Base-by-base conservation (phyloP, 2,113 vertebrate species). In the Megaleporinus macrocephalus region DNA sequence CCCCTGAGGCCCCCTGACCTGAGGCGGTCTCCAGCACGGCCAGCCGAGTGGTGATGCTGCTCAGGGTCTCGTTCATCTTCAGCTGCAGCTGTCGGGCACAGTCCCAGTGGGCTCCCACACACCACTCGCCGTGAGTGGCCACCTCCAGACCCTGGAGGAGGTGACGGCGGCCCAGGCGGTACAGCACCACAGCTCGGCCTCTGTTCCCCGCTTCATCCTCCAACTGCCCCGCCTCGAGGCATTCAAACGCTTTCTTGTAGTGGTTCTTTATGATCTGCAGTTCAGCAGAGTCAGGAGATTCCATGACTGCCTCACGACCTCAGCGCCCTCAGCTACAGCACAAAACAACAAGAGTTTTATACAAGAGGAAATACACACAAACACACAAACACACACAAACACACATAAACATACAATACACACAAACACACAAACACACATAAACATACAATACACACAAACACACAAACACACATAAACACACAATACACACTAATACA, bases 41-140 rank as follows among this genome's bases (percentile, higher is more conserved):
- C 0, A 99, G 82, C 65, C 96, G 94, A 61, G 88, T 16, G 0
- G 53, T 89, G 51, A 97, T 93, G 0, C 93, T 96, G 73, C 65
- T 91, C 13, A 98, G 87, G 0, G 96, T 96, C 73, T 94, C 93
- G 62, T 82, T 92, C 96, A 98, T 97, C 86, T 94, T 96, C 86
- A 93, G 89, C 3, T 98, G 97, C 89, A 97, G 95, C 88, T 95
- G 91, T 77, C 95, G 92, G 55, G 95, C 96, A 2, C 86, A 90
- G 36, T 97, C 95, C 96, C 96, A 97, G 13, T 30, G 78, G 4
- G 91, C 62, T 16, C 95, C 95, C 0, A 69, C 78, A 24, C 92
- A 92, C 0, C 84, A 79, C 18, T 90, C 87, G 4, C 92, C 94
- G 0, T 84, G 65, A 0, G 91, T 92, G 2, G 94, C 89, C 63